phyloP scores from a whole-genome alignment of 2,888 invertebrate species.

The Cepaea hortensis region DNA sequence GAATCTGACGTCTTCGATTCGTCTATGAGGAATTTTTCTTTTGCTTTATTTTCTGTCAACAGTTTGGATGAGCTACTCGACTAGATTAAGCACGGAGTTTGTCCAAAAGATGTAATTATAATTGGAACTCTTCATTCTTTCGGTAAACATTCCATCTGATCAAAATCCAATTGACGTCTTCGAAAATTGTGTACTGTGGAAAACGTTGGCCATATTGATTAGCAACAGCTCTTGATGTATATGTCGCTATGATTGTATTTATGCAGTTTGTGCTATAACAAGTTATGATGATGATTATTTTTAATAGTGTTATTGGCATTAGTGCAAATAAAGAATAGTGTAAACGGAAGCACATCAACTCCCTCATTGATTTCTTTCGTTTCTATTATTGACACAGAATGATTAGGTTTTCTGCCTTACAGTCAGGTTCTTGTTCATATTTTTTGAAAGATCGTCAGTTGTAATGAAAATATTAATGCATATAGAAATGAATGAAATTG shows the following conservation, averaged over 20 bases:
- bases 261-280: no score
- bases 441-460: no score
- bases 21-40: neutral
- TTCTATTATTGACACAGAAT: no score
- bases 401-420: no score
- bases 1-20: slow-evolving; percentile 1
- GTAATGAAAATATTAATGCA: no score
- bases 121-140: slow-evolving; percentile 16
- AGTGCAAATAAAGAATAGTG: neutral
- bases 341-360: neutral
- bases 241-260: no score
- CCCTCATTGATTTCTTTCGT: no score
- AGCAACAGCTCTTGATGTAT: no score
- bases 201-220: neutral
- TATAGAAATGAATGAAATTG: no score
- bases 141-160: slow-evolving; percentile 3
- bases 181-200: neutral
- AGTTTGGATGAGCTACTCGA: neutral
- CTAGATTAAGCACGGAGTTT: neutral
- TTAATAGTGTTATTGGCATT: slow-evolving; percentile 15
- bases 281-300: neutral
- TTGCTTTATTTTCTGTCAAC: neutral
- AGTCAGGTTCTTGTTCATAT: no score
- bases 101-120: slow-evolving; percentile 16
- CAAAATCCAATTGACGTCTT: slow-evolving; percentile 2